phyloP scores from a whole-genome alignment of 2,797 vertebrate species.

The Poeciliopsis presidionis region DNA sequence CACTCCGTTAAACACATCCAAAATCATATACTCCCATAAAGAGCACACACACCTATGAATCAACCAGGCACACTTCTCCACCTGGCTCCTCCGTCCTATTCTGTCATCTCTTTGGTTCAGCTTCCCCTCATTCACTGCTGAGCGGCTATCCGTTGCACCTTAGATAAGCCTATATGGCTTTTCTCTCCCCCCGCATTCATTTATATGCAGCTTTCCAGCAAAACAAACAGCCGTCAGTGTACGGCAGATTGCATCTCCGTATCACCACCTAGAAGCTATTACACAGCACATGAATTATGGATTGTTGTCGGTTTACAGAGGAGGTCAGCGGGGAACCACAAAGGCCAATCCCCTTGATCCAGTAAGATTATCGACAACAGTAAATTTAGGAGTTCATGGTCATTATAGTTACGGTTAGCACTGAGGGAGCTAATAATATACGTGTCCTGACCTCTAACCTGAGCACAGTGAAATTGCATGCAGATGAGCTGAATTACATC shows the following conservation, averaged over 20 bases:
- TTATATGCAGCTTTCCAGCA: slow-evolving; percentile 64
- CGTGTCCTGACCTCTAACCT: slow-evolving; percentile 24
- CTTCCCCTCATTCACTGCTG: slow-evolving; percentile 36
- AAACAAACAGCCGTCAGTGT: slow-evolving; percentile 66
- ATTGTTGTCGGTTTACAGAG: slow-evolving; percentile 43
- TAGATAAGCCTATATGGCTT: slow-evolving; percentile 58
- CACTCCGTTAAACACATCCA: slow-evolving; percentile 48
- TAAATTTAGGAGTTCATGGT: slow-evolving; percentile 39
- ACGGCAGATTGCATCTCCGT: slow-evolving; percentile 62
- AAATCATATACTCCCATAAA: slow-evolving; percentile 30
- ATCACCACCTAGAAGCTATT: slow-evolving; percentile 56
- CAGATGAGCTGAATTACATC: slow-evolving; percentile 9
- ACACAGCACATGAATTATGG: slow-evolving; percentile 70
- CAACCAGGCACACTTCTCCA: slow-evolving; percentile 47
- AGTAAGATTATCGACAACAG: slow-evolving; percentile 50
- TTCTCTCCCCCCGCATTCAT: slow-evolving; percentile 49
- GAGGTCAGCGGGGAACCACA: slow-evolving; percentile 48
- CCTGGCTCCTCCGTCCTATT: slow-evolving; percentile 45
- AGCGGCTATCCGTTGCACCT: slow-evolving; percentile 45
- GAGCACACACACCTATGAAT: slow-evolving; percentile 33
- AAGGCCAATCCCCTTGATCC: slow-evolving; percentile 46
- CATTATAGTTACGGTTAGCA: slow-evolving; percentile 39
- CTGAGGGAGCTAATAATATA: slow-evolving; percentile 16
- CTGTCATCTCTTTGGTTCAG: slow-evolving; percentile 52
- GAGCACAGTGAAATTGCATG: slow-evolving; percentile 12